Evolutionary conservation across 30 jellyfish, hydroid and myxozoan genomes (phyloP), one percentile per base, ranked within the genome.

Genomic region (Sanderia malayensis): DNA sequence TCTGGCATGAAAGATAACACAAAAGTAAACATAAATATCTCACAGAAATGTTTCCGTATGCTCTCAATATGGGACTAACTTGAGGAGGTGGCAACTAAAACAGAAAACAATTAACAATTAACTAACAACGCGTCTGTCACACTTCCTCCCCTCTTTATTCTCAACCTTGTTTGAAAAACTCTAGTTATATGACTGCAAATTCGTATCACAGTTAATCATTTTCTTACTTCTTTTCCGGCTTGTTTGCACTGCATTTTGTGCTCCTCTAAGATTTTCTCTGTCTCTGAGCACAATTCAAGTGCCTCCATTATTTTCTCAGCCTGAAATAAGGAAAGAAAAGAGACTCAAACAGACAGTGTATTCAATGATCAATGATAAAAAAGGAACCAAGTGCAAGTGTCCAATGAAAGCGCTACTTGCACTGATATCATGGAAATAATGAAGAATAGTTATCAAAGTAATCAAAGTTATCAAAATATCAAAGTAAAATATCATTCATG

Each of bases 231-330:
- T 68, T 73, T 69, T 30, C 84, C 93, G 8, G 79, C 41, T 2
- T 31, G 70, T 46, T 80, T 49, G 63, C 93, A 80, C 44, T 67
- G 74, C 41, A 33, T 44, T 26, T 37, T 70, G 32, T 79, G 84
- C 21, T 75, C 96, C 25, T 77, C 80, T 2, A 71, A 21, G 83
- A 77, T 83, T 18, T 20, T 82, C 30, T 78, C 83, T 44, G 84
- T 96, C 64, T 83, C 91, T 79, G 76, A 78, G 49, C 45, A 63
- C 44, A 90, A 31, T 58, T 90, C 96, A 20, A 90, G 44, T 47
- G 98, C 96, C 68, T 90, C 98, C 98, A 90, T 90, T 11, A 90
- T 71, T 25, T 96, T 45, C 53, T 90, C 98, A 4, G 98, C 98
- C 98, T 90, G 44, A 47, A 55, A 30, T 17, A 70, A 57, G 31